Evolutionary conservation across 2,888 invertebrate genomes (phyloP), one percentile per base, ranked within the genome.

Genomic region (Aricia artaxerxes): DNA sequence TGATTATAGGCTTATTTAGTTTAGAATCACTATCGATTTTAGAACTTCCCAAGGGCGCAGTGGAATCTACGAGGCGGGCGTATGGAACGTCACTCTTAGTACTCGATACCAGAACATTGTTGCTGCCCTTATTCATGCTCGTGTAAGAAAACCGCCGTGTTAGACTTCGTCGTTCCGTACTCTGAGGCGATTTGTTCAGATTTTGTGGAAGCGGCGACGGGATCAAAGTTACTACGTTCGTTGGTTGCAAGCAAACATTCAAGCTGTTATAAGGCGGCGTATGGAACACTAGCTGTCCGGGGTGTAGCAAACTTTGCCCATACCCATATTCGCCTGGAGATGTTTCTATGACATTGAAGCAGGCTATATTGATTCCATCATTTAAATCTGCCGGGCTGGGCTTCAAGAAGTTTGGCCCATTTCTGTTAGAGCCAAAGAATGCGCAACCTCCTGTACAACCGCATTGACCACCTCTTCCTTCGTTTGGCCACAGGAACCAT

Each of bases 381-480:
- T 96, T 96, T 69, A 97, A 92, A 91, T 98, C 98, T 80, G 97
- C 96, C 44, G 96, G 95, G 82, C 96, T 97, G 0, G 98, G 98
- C 86, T 97, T 97, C 83, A 99, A 97, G 91, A 99, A 99, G 83
- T 96, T 96, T 13, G 96, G 93, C 0, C 99, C 99, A 88, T 99
- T 98, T 86, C 96, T 96, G 90, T 99, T 99, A 79, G 96, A 96
- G 2, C 99, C 99, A 88, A 99, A 99, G 93, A 99, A 99, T 13
- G 95, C 95, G 87, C 99, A 99, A 0, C 99, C 99, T 2, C 99
- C 99, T 53, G 97, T 97, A 89, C 99, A 99, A 0, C 99, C 99
- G 88, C 99, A 99, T 84, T 97, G 97, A 0, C 96, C 93, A 80
- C 95, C 95, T 83, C 96, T 96, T 2, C 96, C 95, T 83, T 97